Evolutionary conservation across 2,113 vertebrate genomes (phyloP), one percentile per base, ranked within the genome.

Genomic region (Sturnus vulgaris): DNA sequence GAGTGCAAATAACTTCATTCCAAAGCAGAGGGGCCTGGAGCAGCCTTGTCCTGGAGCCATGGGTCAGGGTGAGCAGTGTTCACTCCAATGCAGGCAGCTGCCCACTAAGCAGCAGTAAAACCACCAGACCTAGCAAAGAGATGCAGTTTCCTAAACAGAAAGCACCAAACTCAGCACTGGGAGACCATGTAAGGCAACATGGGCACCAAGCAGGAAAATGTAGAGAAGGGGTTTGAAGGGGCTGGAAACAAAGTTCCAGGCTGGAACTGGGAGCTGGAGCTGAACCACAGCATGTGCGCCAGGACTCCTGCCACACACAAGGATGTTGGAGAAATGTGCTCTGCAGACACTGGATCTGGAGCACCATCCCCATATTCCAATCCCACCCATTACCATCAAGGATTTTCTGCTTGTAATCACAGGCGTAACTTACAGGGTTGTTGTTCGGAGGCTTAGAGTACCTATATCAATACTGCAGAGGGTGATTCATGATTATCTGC

Each of bases 391-490:
- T 66, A n/a, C 56, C 75, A 68, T 75, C 2, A 1, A 93, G 60
- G 76, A 57, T 93, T 95, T 94, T 93, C 79, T 71, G 56, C 40
- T 63, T 25, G 30, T 82, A 56, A 44, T 78, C 23, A 0, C 50
- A 63, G 60, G 92, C 86, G 75, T 75, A 91, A 72, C 70, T 89
- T 90, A 37, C 72, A 53, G 88, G 53, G 76, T 68, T 86, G 61
- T 64, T 94, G 87, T 86, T 71, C 90, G 80, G 90, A 86, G 69
- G 86, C 55, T 94, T 78, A 11, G 57, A 96, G 88, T 79, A 86
- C 95, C 96, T 94, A 78, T 96, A 96, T 97, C 96, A 96, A 88
- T 95, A 81, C 93, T 96, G 95, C 96, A 96, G 95, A 97, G 95
- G 82, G 96, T 97, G 96, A 97, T 97, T 97, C 96, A 96, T 88